Evolutionary conservation across 2,888 invertebrate species (phyloP), one percentile per base, ranked within the genome.

Genomic region (Chrysolina oricalcia): DNA sequence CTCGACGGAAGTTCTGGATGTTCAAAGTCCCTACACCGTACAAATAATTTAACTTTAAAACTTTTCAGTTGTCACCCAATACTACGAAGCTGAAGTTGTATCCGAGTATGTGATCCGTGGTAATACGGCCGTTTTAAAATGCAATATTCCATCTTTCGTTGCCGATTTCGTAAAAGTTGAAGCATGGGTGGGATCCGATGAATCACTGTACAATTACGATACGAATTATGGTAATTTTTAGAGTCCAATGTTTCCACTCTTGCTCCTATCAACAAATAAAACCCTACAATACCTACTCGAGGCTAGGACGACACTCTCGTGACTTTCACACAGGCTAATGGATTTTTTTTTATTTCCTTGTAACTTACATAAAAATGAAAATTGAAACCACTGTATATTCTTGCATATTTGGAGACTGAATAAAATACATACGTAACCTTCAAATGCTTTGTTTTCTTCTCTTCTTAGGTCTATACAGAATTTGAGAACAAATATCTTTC

Each of bases 111-210:
- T 96, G 59, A 96, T 97, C 83, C 92, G 94, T 82, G 96, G 96
- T 70, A 97, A 97, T 87, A 94, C 95, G 41, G 96, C 96, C 13
- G 94, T 96, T 73, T 90, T 97, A 63, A 96, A 96, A 89, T 97
- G 96, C 90, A 96, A 95, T 85, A 96, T 97, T 85, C 96, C 97
- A 40, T 95, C 95, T 80, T 97, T 96, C 88, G 96, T 96, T 74
- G 94, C 95, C 62, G 97, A 97, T 90, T 97, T 97, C 89, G 95
- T 98, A 69, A 93, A 93, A 87, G 97, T 98, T 70, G 94, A 95
- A 87, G 94, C 95, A 79, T 97, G 96, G 96, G 89, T 90, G 77
- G 91, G 91, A 81, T 90, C 91, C 81, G 91, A 91, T 81, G 93
- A 92, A 81, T 92, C 93, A 83, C 93, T 93, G 89, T 95, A 93